Evolutionary conservation across 2,888 invertebrate species (phyloP), one percentile per base, ranked within the genome.

Genomic region (Leptinotarsa rubiginosa): DNA sequence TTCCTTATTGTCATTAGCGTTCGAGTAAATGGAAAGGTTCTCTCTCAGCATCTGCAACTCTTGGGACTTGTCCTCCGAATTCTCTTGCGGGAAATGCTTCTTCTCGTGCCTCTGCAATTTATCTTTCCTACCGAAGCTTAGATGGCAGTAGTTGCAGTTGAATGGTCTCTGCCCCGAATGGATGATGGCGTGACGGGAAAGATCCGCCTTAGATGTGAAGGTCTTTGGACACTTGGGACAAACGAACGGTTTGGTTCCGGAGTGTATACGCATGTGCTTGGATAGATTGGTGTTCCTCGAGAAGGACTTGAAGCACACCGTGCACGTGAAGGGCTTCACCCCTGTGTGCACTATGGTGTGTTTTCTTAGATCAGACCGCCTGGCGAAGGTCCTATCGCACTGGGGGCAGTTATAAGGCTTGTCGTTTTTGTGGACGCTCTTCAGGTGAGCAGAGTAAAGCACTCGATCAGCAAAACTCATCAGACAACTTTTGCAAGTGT

Each of bases 261-360:
- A 92, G 86, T 94, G 94, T 65, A 93, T 93, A 72, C 93, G 89
- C 83, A 93, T 89, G 85, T 94, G 94, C 84, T 94, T 94, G 73
- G 93, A 93, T 56, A 94, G 88, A 86, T 94, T 94, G n/a, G 93
- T 93, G 80, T 93, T 94, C 31, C 94, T 89, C 4, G 94, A 93
- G 84, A 94, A 94, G 72, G 93, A 93, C 86, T 94, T 94, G 50
- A 91, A 89, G 83, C 94, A 94, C 78, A 93, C 91, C 41, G 90
- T 90, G 84, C 94, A 94, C 31, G 93, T 92, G 84, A 91, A 94
- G 0, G 94, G 94, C 78, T 94, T 91, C 65, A 92, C 90, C 5
- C 94, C 94, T n/a, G 93, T 93, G 81, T 94, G 94, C 0, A 94
- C 94, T 78, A 94, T 92, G 47, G 93, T 92, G 86, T 94, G 94